Evolutionary conservation across 2,797 vertebrate genomes (phyloP).

Genomic region (Echeneis naucrates): DNA sequence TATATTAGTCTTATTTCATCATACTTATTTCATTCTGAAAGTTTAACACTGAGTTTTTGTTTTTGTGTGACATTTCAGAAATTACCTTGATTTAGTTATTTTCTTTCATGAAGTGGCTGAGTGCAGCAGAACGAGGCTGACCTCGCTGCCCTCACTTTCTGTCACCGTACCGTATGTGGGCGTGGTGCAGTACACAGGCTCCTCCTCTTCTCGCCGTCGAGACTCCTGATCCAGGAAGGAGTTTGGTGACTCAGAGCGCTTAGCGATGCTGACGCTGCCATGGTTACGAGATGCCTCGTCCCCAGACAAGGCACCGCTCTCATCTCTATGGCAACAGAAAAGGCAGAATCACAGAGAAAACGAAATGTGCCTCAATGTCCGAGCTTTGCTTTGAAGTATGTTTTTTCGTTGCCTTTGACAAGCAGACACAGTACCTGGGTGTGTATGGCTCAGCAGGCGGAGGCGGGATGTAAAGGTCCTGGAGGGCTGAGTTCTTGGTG

Average conservation of each 20-base stretch:
- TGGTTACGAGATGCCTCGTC: conserved; percentile 91
- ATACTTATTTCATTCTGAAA: not conserved
- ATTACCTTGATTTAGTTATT: too few species aligned
- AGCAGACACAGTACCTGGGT: conserved; percentile 87
- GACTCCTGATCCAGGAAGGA: conserved; percentile 98
- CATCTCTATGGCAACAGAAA: conserved; percentile 87
- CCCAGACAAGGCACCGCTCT: conserved; percentile 90
- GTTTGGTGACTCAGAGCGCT: conserved; percentile 97
- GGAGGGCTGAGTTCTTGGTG: conserved; percentile 96
- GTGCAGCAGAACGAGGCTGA: conserved; percentile 20
- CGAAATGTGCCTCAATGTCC: conserved; percentile 21
- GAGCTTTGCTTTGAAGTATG: conserved; percentile 13
- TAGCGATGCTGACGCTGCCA: conserved; percentile 87
- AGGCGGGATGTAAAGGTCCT: conserved; percentile 97
- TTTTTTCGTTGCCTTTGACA: not conserved
- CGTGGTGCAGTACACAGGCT: conserved; percentile 95
- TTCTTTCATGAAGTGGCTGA: conserved; percentile 20
- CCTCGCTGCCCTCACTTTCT: not conserved
- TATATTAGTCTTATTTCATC: not conserved
- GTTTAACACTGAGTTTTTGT: not conserved
- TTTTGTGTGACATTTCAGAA: not conserved
- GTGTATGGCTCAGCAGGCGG: conserved; percentile 95
- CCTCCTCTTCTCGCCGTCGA: conserved; percentile 92
- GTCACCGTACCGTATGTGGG: conserved; percentile 91
- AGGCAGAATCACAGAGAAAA: conserved; percentile 29